Conservation (phyloP, 2,797 vertebrate genomes). For the Acropternis orthonyx region DNA sequence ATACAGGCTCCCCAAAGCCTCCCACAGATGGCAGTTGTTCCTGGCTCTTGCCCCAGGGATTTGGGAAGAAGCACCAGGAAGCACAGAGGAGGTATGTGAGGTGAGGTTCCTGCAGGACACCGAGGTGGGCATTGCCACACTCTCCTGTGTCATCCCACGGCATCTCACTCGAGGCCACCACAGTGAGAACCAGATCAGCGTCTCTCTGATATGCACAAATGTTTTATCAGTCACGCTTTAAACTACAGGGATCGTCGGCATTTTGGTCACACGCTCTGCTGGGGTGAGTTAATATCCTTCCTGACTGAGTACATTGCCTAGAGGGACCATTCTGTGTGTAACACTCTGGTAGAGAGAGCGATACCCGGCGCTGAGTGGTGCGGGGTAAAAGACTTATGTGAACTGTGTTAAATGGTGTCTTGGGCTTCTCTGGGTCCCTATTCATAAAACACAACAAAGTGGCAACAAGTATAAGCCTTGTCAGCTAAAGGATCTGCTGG, state of each 20-base stretch:
- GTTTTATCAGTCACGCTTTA: not conserved
- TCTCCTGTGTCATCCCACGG: fast-evolving
- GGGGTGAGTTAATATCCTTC: not conserved
- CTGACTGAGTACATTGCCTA: not conserved
- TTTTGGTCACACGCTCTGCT: not conserved
- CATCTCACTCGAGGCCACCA: fast-evolving
- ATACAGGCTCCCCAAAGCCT: too few species aligned
- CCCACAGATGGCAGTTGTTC: fast-evolving
- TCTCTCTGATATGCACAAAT: not conserved
- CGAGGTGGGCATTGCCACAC: fast-evolving
- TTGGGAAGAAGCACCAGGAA: not conserved
- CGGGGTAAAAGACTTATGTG: not conserved
- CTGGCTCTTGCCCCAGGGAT: not conserved
- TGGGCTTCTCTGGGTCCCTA: slow-evolving; percentile 26
- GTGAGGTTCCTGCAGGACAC: not conserved
- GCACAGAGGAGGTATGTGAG: fast-evolving
- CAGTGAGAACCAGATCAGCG: fast-evolving
- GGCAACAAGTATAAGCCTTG: slow-evolving; percentile 20
- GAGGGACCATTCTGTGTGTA: slow-evolving; percentile 2
- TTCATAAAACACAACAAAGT: slow-evolving; percentile 35
- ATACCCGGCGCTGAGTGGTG: fast-evolving
- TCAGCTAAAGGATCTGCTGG: slow-evolving; percentile 54
- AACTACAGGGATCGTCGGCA: not conserved
- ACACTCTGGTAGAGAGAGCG: not conserved
- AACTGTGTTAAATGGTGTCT: not conserved